Conservation (phyloP, 2,888 invertebrate species). For the Danaus chrysippus region DNA sequence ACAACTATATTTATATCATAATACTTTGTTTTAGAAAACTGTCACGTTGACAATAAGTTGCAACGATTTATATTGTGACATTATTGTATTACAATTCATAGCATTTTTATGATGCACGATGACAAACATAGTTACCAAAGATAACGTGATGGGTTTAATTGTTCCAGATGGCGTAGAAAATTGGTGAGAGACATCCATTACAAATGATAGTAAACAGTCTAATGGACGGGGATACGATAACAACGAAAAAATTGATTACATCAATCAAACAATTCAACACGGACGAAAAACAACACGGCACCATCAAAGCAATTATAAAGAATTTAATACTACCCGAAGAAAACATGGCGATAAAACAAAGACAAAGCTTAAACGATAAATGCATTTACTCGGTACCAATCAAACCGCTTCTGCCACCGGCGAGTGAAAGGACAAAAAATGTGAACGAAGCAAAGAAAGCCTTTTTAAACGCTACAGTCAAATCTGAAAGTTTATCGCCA, state of each 20-base stretch:
- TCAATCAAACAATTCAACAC: slow-evolving; percentile 58
- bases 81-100: too few relatives aligned
- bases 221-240: slow-evolving; percentile 67
- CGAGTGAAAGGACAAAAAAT: slow-evolving; percentile 54
- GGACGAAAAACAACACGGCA: slow-evolving; percentile 59
- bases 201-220: slow-evolving; percentile 63
- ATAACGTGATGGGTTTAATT: slow-evolving; percentile 39
- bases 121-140: slow-evolving; percentile 17
- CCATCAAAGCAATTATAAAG: slow-evolving; percentile 62
- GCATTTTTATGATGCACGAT: too few relatives aligned
- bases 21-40: too few relatives aligned
- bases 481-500: slow-evolving; percentile 32
- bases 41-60: too few relatives aligned
- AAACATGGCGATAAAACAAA: slow-evolving; percentile 69
- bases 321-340: slow-evolving; percentile 66
- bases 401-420: slow-evolving; percentile 48
- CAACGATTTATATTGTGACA: too few relatives aligned
- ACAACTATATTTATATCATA: too few relatives aligned
- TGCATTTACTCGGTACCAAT: slow-evolving; percentile 64
- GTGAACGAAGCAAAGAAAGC: slow-evolving; percentile 65
- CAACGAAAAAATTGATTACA: slow-evolving; percentile 58
- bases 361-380: slow-evolving; percentile 53
- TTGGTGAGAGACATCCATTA: slow-evolving; percentile 52
- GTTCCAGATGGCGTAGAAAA: slow-evolving; percentile 74
- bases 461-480: slow-evolving; percentile 62